Base-by-base conservation (phyloP, 2,888 invertebrate species). In the Tethea ocularis region DNA sequence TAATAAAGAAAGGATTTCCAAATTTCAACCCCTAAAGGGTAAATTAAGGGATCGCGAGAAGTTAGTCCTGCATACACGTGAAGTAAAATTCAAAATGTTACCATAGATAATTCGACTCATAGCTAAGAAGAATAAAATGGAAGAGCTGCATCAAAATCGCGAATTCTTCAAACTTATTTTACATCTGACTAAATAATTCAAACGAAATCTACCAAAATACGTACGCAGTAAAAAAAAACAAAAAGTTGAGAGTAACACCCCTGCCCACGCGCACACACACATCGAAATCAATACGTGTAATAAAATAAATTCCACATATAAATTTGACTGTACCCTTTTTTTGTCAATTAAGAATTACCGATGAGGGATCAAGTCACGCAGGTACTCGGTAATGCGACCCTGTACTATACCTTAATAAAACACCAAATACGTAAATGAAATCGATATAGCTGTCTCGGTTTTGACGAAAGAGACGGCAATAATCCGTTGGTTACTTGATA, bases 291-390 rank as follows among this genome's bases (percentile, higher is more conserved):
- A 82, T 82, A 79, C 77, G 74, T 74, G 85, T 86, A 89, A 91
- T 90, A 90, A 91, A 89, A 91, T 90, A 86, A 89, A 91, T 90
- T 88, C 88, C 86, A 82, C 82, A 81, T 88, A 88, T 87, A 89
- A 87, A 89, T 86, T 87, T 82, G 82, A 82, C 68, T 68, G 86
- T 85, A 82, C 80, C 85, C 77, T 88, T 91, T 92, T 91, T 91
- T 91, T 90, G 91, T 91, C 91, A 91, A 93, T 93, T 91, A 91
- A 90, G 88, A 86, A 89, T 90, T 91, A 93, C 91, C 81, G 78
- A 74, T 77, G 80, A 83, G 80, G 46, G 46, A 46, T 46, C 46
- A 46, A 46, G 20, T 46, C 46, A 46, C 77, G 77, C 89, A 92
- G 92, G 92, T 91, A 91, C 89, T 83, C 84, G 80, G 74, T 75